phyloP scores from a whole-genome alignment of 1,140 invertebrate genomes.

The Sinonovacula constricta region DNA sequence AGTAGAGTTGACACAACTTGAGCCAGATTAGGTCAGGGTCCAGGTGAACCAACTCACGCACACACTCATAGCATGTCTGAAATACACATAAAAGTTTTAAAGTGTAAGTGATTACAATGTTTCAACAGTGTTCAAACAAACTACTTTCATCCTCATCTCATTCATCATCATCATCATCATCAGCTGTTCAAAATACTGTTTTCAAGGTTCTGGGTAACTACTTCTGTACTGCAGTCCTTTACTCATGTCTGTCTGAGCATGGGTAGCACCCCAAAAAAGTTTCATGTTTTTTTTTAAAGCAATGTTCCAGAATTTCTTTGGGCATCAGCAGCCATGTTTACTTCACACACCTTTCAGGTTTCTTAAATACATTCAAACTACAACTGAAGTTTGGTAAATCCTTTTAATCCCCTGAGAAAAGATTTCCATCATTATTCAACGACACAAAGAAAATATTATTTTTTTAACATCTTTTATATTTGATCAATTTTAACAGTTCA shows the following conservation, averaged over 20 bases:
- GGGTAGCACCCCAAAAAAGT: neutral
- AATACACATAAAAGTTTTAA: conserved; percentile 8
- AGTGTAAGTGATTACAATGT: neutral
- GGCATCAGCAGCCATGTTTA: neutral
- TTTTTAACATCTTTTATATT: no score
- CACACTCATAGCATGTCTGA: conserved; percentile 56
- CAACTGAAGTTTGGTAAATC: no score
- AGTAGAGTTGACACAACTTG: conserved; percentile 52
- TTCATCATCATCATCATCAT: no score
- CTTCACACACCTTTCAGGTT: neutral
- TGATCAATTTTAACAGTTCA: no score
- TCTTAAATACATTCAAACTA: neutral
- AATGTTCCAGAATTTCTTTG: neutral
- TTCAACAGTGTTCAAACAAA: neutral
- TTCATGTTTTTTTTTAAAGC: no score
- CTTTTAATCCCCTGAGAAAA: no score
- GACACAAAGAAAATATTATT: no score
- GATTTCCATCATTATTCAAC: no score
- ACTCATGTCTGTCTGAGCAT: neutral
- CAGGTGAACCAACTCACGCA: conserved; percentile 49
- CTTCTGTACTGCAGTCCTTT: neutral
- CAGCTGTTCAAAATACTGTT: no score
- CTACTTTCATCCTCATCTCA: no score
- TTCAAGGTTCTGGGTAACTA: neutral
- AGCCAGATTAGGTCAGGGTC: conserved; percentile 64